Base-by-base conservation (phyloP, 2,888 invertebrate species). In the Amiota communis region DNA sequence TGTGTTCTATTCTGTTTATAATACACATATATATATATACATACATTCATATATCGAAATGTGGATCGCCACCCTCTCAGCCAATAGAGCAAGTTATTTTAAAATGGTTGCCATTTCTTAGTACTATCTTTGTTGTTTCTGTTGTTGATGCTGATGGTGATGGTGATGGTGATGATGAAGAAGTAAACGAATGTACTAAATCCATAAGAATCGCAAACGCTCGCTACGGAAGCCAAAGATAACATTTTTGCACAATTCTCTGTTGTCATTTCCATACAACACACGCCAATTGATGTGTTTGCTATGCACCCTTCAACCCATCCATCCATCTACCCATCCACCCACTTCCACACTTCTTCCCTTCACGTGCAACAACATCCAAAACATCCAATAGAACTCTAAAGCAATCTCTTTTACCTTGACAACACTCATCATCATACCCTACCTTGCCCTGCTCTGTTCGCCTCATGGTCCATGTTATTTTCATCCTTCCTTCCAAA, bases 201-300 rank as follows among this genome's bases (percentile, higher is more conserved):
- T 86, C 84, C 81, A 78, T 74, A 77, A 76, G 83, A 83, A 83
- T 81, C 86, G 82, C 81, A 74, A 78, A 76, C 82, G 82, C 83
- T 81, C 86, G 82, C 81, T 86, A 86, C 84, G 84, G 85, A 88
- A 88, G 87, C 86, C 86, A 88, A 86, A 87, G 88, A 89, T 88
- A 89, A 86, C 87, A 85, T 85, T 86, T 87, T 85, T 87, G 87
- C 86, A 82, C 85, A 84, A 83, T 80, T 82, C 84, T 81, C 83
- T 81, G 83, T 83, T 87, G 87, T 85, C 86, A 87, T 87, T 86
- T 86, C 83, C 87, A 86, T 84, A 80, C 86, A 86, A 36, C 76
- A 74, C 83, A 87, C 85, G 85, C 83, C 86, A 88, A 87, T 86
- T 85, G 88, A 86, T 87, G 88, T 85, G 86, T 87, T 87, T 87